Evolutionary conservation across 2,797 vertebrate species (phyloP), one percentile per base, ranked within the genome.

Genomic region (Babyrousa celebensis): DNA sequence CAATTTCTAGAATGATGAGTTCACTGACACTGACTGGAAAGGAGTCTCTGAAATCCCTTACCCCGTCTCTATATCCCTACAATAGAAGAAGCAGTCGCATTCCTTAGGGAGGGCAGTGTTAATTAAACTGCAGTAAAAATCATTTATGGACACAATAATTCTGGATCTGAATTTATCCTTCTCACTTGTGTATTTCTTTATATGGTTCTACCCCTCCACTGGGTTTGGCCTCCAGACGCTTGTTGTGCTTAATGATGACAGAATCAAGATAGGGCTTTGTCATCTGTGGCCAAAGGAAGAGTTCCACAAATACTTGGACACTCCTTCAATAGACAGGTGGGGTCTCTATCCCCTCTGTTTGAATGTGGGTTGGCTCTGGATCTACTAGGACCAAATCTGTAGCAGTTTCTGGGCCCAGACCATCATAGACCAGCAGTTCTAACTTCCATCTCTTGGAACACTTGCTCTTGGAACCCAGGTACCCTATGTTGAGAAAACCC

Each of bases 401-500:
- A 17, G 68, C 62, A 25, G 5, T 67, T 89, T 84, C 27, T 71
- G 29, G 48, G 5, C 16, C 40, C 21, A 77, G 23, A 32, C 2
- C 43, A 56, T 75, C 60, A 15, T 16, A 88, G 29, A 68, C 12
- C n/a, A 32, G 32, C 9, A 48, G 16, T 70, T 95, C 71, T n/a
- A 40, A 27, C 85, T 77, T 36, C 63, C 32, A 0, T 56, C 65
- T 85, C 72, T 88, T 88, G 16, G 43, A 91, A 48, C 32, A 70
- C 21, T 48, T 90, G 11, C 12, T 90, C 56, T 58, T 75, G 23
- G 70, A 63, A 74, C 4, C 16, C 29, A 78, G 12, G 72, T 40
- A 85, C 23, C 16, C 52, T 15, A 20, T 67, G 74, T 63, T 91
- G 29, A 90, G 32, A 96, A 95, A 86, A 80, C 15, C 3, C 54